A percentile compares a stretch with the other conserved stretches of the same genome.
Evolutionary conservation across 2,113 vertebrate genomes (phyloP).

Genomic region (Callionymus lyra): DNA sequence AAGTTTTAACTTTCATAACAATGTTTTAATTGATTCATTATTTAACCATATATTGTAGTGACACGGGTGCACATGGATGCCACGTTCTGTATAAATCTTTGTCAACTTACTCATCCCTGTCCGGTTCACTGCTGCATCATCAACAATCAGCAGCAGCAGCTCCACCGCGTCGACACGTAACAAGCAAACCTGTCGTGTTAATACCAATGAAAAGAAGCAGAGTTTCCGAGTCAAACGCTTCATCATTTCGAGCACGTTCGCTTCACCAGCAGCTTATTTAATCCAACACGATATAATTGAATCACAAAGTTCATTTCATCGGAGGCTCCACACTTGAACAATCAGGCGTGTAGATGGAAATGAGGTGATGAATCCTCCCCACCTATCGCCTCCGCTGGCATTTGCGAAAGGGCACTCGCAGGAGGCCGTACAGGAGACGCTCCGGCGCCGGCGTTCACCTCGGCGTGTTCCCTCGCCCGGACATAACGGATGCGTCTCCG

Average conservation of each 20-base stretch:
- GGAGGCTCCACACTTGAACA: slow-evolving; percentile 43
- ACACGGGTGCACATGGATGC: too few species aligned
- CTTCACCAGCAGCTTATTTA: slow-evolving; percentile 30
- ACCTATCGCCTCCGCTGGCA: slow-evolving; percentile 49
- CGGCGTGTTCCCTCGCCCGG: slow-evolving; percentile 53
- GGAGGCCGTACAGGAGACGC: slow-evolving; percentile 47
- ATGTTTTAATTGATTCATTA: too few species aligned
- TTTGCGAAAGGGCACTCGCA: slow-evolving; percentile 57
- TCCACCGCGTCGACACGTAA: too few species aligned
- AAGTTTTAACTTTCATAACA: too few species aligned
- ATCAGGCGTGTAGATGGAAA: slow-evolving; percentile 52
- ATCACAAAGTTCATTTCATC: slow-evolving; percentile 59
- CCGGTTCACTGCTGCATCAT: too few species aligned
- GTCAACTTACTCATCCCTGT: too few species aligned
- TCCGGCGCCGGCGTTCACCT: slow-evolving; percentile 48
- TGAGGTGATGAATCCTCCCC: slow-evolving; percentile 20
- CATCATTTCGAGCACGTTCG: slow-evolving; percentile 11
- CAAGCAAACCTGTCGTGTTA: too few species aligned
- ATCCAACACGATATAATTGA: slow-evolving; percentile 57
- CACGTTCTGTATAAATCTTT: too few species aligned
- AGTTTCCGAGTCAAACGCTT: too few species aligned
- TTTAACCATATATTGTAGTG: too few species aligned
- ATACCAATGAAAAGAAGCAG: too few species aligned
- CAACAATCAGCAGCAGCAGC: too few species aligned
- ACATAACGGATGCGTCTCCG: slow-evolving; percentile 55